A percentile compares a stretch with the other conserved stretches of the same genome.
phyloP scores from a whole-genome alignment of 2,113 vertebrate species.

The Zootoca vivipara region DNA sequence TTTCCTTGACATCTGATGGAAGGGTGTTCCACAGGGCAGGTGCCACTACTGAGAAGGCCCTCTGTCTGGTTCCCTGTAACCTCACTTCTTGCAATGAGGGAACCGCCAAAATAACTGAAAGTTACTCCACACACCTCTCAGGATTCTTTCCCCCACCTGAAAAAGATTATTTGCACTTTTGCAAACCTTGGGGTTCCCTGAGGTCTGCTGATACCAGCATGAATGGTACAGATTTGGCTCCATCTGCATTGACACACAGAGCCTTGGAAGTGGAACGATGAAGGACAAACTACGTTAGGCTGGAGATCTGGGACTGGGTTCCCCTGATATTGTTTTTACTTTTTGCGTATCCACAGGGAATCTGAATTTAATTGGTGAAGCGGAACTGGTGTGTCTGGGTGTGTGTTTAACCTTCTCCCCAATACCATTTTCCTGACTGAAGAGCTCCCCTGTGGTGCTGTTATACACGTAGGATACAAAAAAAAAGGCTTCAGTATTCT shows the following conservation, averaged over 20 bases:
- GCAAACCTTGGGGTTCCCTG: background rate
- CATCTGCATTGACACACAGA: background rate
- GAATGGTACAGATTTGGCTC: background rate
- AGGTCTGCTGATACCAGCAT: background rate
- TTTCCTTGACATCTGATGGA: too few species aligned
- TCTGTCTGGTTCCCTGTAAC: too few species aligned
- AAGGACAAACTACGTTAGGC: background rate
- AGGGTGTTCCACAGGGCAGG: too few species aligned
- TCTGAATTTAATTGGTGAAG: background rate
- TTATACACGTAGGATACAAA: background rate
- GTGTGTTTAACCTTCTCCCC: background rate
- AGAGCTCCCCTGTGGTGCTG: too few species aligned
- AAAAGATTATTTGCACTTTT: background rate
- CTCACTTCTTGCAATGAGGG: too few species aligned
- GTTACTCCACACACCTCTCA: background rate
- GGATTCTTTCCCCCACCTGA: background rate
- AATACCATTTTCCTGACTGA: background rate
- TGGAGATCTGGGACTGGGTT: background rate
- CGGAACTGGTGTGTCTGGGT: background rate
- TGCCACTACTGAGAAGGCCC: too few species aligned
- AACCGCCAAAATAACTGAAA: too few species aligned
- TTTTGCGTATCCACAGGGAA: background rate
- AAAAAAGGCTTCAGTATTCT: background rate
- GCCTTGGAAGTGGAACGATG: background rate
- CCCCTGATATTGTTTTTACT: background rate